Evolutionary conservation across 2,113 vertebrate genomes (phyloP).

Genomic region (Lipophrys pholis): DNA sequence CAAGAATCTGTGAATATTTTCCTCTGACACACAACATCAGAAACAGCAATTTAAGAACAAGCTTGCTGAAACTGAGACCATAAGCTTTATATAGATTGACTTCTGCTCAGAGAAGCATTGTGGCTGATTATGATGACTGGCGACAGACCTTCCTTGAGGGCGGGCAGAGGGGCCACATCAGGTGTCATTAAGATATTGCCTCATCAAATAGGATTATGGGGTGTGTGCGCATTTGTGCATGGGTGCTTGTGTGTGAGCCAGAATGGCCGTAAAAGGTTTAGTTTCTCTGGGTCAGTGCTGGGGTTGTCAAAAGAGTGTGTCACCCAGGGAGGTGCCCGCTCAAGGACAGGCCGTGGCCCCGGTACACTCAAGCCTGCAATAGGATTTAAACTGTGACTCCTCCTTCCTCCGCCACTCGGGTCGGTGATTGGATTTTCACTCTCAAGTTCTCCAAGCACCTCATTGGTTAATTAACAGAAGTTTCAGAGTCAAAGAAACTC

Average conservation of each 20-base stretch:
- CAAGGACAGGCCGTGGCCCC: conserved; percentile 76
- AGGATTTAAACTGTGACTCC: conserved; percentile 72
- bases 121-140: conserved; percentile 69
- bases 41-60: conserved; percentile 1
- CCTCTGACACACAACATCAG: conserved; percentile 6
- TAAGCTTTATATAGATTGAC: conserved; percentile 44
- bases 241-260: conserved; percentile 17
- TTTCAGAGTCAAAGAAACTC: conserved; percentile 36
- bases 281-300: conserved; percentile 71
- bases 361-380: conserved; percentile 63
- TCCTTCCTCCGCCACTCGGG: conserved; percentile 14
- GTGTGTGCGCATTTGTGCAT: conserved; percentile 27
- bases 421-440: conserved; percentile 71
- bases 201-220: conserved; percentile 82
- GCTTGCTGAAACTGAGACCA: conserved; percentile 25
- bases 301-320: conserved; percentile 56
- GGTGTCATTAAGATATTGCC: conserved; percentile 84
- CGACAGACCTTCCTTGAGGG: conserved; percentile 60
- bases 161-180: conserved; percentile 62
- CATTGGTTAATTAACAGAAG: conserved; percentile 52
- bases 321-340: conserved; percentile 54
- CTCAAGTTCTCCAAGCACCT: conserved; percentile 35
- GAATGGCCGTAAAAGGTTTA: conserved; percentile 78
- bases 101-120: conserved; percentile 47
- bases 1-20: neutral